These are phyloP conservation scores for Donacobius atricapilla DNA, from an alignment of 2,113 vertebrate genomes.

Conservation along the genomic window DNA sequence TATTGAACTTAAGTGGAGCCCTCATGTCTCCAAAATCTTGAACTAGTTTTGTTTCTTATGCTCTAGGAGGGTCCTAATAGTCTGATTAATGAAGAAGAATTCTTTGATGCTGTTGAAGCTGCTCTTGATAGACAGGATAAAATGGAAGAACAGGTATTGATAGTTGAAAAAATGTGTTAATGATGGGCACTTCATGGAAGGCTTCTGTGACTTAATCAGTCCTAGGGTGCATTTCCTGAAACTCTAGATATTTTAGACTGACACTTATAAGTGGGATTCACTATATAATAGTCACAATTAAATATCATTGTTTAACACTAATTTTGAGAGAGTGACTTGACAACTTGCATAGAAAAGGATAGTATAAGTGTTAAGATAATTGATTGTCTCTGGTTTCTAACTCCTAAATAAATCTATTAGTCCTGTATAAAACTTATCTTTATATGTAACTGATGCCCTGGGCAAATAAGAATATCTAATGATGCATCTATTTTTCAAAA, in stretches of 20 bases:
- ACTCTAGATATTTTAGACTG: background rate
- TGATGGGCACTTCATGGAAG: background rate
- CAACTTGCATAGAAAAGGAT: background rate
- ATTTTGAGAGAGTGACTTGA: background rate
- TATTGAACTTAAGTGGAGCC: background rate
- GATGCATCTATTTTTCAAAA: background rate
- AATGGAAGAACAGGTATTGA: conserved; percentile 91
- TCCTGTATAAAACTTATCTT: background rate
- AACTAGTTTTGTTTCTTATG: conserved; percentile 2
- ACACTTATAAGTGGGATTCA: background rate
- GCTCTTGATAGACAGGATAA: conserved; percentile 94
- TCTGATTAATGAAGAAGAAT: conserved; percentile 96
- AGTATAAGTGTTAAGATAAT: background rate
- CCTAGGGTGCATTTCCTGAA: background rate
- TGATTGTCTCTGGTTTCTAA: background rate
- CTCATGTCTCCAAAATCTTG: background rate
- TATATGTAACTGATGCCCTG: background rate
- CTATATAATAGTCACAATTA: background rate
- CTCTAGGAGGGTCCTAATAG: conserved; percentile 94
- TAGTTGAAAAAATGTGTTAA: background rate
- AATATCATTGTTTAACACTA: background rate
- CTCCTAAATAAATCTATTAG: background rate
- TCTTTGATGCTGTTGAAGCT: conserved; percentile 96
- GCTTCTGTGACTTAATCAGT: background rate
- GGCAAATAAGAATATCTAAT: background rate